phyloP scores from a whole-genome alignment of 1,140 invertebrate genomes.

The Triops cancriformis region DNA sequence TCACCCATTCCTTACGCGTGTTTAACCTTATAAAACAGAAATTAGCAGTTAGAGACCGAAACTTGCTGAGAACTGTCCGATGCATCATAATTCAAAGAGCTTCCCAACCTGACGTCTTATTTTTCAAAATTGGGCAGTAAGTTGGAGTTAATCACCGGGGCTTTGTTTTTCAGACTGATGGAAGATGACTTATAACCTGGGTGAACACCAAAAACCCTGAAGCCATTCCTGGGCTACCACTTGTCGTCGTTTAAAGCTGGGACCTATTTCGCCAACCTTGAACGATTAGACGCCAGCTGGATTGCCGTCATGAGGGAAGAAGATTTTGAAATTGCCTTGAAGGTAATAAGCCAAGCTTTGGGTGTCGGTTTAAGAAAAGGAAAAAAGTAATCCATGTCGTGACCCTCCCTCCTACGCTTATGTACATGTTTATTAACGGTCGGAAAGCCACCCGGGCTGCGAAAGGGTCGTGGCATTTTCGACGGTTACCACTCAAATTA shows the following conservation, averaged over 20 bases:
- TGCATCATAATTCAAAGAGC: not conserved
- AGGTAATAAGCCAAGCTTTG: conserved; percentile 46
- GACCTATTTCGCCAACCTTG: conserved; percentile 6
- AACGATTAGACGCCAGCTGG: not conserved
- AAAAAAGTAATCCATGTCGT: not conserved
- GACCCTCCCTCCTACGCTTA: not conserved
- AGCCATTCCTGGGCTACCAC: not conserved
- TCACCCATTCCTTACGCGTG: too few species aligned
- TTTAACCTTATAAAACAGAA: too few species aligned
- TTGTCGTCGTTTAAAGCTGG: not conserved
- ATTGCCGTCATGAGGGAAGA: conserved; percentile 65
- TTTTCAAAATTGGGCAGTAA: not conserved
- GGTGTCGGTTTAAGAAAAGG: too few species aligned
- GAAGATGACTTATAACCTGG: conserved; percentile 1
- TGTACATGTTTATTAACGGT: not conserved
- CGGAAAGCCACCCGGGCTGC: not conserved
- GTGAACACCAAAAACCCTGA: not conserved
- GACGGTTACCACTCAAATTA: not conserved
- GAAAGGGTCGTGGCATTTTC: not conserved
- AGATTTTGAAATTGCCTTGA: conserved; percentile 84
- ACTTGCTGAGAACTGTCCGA: too few species aligned
- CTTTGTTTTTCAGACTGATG: not conserved
- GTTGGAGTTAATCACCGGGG: not conserved
- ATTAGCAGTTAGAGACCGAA: too few species aligned
- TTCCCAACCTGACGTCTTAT: not conserved